Evolutionary conservation across 2,113 vertebrate genomes (phyloP), one percentile per base, ranked within the genome.

Genomic region (Ptyas mucosa): DNA sequence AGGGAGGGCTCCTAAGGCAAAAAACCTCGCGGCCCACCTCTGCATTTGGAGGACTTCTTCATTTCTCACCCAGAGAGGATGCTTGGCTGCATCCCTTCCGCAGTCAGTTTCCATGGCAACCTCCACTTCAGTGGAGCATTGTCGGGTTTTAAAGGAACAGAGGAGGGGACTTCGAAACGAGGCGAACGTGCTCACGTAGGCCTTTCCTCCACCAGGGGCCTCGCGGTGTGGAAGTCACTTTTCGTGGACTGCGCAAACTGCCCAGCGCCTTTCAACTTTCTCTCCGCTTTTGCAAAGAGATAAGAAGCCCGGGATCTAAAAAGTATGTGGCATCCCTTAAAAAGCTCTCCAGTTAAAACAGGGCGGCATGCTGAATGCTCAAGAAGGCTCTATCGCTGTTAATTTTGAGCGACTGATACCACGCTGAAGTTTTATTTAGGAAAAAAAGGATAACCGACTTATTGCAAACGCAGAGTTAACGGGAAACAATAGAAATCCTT

Each of bases 21-120:
- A 23, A 39, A 87, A 54, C 10, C 49, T 49, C 7, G 81, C 34
- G 4, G 81, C 24, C 20, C 24, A 39, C 21, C 1, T 26, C n/a
- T 11, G 51, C 14, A 1, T 24, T 49, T 29, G 24, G 9, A 34
- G 58, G n/a, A 11, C 39, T n/a, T 7, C 54, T 43, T 51, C 2
- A 52, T 34, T 75, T 53, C 34, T 20, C 55, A 54, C 21, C 18
- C 58, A 10, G 34, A 61, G 49, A 26, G 46, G 52, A 23, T 20
- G 3, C 75, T 85, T n/a, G 0, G 53, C 86, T 46, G 64, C 75
- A 93, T 89, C 64, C 75, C 54, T 91, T 49, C 53, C 39, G 9
- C 49, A 87, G 55, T 11, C 55, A 54, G 88, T 92, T 94, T 86
- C 91, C 88, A 94, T 69, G 51, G 87, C 9, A 58, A 90, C 88